phyloP scores from a whole-genome alignment of 1,140 invertebrate species.

The Leptinotarsa defecta region DNA sequence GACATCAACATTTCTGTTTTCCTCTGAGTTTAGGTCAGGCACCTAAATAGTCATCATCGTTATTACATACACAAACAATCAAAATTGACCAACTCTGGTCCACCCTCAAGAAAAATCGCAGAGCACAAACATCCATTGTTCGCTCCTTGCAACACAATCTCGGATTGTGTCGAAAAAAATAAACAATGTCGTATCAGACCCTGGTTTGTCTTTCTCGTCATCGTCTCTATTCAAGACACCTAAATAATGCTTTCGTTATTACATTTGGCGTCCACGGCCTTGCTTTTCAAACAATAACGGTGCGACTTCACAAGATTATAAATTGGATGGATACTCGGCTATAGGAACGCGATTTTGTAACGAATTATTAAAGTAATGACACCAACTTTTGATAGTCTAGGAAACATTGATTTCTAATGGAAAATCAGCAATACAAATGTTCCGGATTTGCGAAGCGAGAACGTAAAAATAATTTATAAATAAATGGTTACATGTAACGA shows the following conservation, averaged over 20 bases:
- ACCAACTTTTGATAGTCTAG: background rate
- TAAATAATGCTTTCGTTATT: conserved; percentile 10
- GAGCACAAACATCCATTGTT: conserved; percentile 12
- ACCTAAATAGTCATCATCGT: too few species aligned
- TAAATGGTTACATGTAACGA: too few species aligned
- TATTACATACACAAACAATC: background rate
- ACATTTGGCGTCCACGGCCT: conserved; percentile 19
- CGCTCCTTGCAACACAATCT: conserved; percentile 6
- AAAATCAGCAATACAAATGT: background rate
- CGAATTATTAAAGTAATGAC: background rate
- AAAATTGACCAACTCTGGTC: background rate
- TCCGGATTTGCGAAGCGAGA: background rate
- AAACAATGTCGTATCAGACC: background rate
- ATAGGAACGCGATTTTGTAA: background rate
- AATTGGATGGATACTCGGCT: conserved; percentile 11
- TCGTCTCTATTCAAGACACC: background rate
- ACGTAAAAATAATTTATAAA: too few species aligned
- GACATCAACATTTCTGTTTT: too few species aligned
- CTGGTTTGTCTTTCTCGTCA: background rate
- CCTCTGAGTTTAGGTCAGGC: too few species aligned
- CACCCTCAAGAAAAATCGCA: background rate
- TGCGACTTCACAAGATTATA: conserved; percentile 18
- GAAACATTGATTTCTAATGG: background rate
- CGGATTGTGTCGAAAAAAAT: conserved; percentile 2
- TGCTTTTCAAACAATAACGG: conserved; percentile 18